Evolutionary conservation across 2,888 invertebrate genomes (phyloP).

Genomic region (Deilephila porcellus): DNA sequence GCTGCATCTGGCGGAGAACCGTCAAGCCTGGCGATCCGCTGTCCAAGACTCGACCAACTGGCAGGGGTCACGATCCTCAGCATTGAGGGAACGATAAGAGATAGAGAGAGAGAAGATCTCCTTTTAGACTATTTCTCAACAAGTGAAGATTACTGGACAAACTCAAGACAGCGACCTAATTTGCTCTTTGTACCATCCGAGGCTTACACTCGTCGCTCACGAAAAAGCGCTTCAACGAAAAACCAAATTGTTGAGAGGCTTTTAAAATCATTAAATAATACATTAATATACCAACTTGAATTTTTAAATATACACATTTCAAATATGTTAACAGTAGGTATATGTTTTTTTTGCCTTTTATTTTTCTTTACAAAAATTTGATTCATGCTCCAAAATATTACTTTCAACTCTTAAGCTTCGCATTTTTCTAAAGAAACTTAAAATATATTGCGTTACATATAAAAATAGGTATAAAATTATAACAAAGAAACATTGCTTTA

Average conservation of each 20-base stretch:
- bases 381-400: conserved; percentile 1
- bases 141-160: too few relatives aligned
- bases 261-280: background rate
- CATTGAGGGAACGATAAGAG: too few relatives aligned
- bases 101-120: too few relatives aligned
- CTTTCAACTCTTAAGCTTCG: background rate
- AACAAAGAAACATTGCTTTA: background rate
- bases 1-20: too few relatives aligned
- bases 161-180: background rate
- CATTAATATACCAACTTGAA: background rate
- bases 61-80: too few relatives aligned
- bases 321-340: background rate
- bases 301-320: background rate
- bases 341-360: background rate
- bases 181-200: background rate
- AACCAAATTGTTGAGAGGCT: background rate
- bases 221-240: background rate
- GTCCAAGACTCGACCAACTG: too few relatives aligned
- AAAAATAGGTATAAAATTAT: background rate
- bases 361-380: conserved; percentile 4
- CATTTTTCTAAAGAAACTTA: background rate
- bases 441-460: background rate
- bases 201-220: background rate
- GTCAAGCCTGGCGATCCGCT: too few relatives aligned
- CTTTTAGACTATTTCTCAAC: too few relatives aligned